Evolutionary conservation across 1,140 invertebrate species (phyloP), one percentile per base, ranked within the genome.

Genomic region (Nasonia vitripennis): DNA sequence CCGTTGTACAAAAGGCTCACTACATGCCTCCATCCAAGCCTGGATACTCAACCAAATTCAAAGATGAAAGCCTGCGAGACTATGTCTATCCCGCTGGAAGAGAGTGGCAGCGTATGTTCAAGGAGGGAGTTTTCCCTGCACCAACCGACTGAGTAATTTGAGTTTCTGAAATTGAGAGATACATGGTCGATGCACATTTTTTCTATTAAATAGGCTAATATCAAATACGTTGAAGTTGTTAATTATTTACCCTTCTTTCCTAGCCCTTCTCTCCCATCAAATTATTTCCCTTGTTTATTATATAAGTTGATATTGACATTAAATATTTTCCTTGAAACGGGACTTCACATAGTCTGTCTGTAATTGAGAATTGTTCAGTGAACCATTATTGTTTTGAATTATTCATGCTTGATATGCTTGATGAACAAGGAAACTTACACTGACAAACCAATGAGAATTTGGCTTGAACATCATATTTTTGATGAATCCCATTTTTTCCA

Each of bases 401-500:
- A 41, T 27, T 11, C 48, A 70, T 73, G 62, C 20, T 71, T 71
- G 27, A 81, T 74, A 70, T 27, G 27, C 0, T 55, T 9, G 7
- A 37, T 70, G 27, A 9, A n/a, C 2, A 79, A 23, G 23, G 45
- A 55, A 55, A 37, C 95, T 94, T 94, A 98, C 97, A 78, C 95
- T 95, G 82, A 97, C 96, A 94, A 98, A 98, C 98, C 97, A 98
- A 87, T 94, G 96, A 0, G 95, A 95, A 84, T 96, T 94, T 2
- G 95, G 95, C 90, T 92, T 95, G 89, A 98, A 99, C 85, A 98
- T 95, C 48, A 95, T 84, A 83, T 94, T 94, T 17, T 94, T 92
- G 7, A 97, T 84, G 34, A 96, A 95, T 0, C 94, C 93, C 96
- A 99, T 98, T 87, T 96, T 93, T n/a, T 94, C 94, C 14, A 95